A percentile compares a stretch with the other conserved stretches of the same genome.
These are phyloP conservation scores for Myrmecophaga tridactyla DNA, from an alignment of 2,113 vertebrate species.

Conservation along the genomic window DNA sequence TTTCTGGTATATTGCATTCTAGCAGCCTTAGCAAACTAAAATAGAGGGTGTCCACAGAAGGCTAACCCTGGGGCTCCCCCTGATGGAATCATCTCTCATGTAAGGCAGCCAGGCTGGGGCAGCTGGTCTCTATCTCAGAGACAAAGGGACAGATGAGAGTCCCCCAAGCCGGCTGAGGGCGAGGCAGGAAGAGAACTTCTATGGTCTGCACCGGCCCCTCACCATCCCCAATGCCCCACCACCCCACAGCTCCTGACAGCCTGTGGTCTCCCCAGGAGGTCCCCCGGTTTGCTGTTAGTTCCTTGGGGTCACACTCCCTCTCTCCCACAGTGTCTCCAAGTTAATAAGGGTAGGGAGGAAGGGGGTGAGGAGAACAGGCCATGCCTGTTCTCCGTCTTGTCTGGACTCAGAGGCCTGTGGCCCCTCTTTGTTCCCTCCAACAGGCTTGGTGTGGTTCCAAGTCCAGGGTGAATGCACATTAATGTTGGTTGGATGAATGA, in stretches of 20 bases:
- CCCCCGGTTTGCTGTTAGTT: too few relatives aligned
- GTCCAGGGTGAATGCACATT: fast-evolving
- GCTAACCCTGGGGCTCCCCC: background rate
- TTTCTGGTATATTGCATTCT: too few relatives aligned
- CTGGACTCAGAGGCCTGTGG: background rate
- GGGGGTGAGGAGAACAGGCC: too few relatives aligned
- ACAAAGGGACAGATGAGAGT: background rate
- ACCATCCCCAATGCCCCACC: background rate
- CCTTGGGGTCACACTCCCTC: background rate
- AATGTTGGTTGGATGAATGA: background rate
- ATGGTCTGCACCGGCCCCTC: too few relatives aligned
- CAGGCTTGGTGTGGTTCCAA: background rate
- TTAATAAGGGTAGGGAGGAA: background rate
- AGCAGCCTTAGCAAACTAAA: too few relatives aligned
- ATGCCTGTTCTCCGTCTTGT: background rate
- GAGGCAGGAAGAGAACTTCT: background rate
- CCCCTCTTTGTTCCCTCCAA: background rate
- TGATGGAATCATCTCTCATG: background rate
- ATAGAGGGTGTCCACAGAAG: background rate
- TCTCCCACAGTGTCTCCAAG: background rate
- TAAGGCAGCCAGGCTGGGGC: background rate
- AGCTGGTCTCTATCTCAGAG: background rate
- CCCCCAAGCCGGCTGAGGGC: too few relatives aligned
- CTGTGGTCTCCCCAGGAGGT: background rate
- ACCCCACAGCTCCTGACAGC: background rate